Evolutionary conservation across 64 coral and sea anemone species (phyloP).

Genomic region (Montipora foliosa): DNA sequence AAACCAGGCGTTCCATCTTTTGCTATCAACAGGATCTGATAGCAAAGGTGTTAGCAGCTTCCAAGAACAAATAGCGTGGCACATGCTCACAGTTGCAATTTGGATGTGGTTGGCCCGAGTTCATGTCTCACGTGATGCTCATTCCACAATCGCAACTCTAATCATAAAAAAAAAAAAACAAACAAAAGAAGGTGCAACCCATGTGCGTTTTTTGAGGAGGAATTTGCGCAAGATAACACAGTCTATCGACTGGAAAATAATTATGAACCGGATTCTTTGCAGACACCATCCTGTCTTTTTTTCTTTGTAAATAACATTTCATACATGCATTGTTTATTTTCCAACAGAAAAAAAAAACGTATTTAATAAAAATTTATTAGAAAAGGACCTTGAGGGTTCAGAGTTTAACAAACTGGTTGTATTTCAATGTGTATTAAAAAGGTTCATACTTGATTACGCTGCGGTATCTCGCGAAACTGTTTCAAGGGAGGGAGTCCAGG

Average conservation of each 20-base stretch:
- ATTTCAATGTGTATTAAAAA: too few species aligned
- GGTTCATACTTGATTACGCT: too few species aligned
- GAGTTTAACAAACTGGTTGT: not conserved
- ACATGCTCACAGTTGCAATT: not conserved
- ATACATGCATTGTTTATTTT: not conserved
- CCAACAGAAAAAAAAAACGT: not conserved
- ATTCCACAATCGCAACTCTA: not conserved
- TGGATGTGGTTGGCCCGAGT: not conserved
- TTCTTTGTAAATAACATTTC: not conserved
- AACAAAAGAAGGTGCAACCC: not conserved
- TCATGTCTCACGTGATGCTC: not conserved
- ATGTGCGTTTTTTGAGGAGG: not conserved
- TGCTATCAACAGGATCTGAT: slow-evolving; percentile 54
- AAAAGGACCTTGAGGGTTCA: not conserved
- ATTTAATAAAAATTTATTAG: not conserved
- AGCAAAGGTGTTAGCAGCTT: slow-evolving; percentile 76
- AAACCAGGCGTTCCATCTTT: not conserved
- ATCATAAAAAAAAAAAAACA: not conserved
- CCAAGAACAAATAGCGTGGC: slow-evolving; percentile 47
- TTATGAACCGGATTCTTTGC: not conserved
- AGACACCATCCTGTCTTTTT: not conserved
- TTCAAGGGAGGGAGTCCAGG: too few species aligned
- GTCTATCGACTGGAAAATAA: not conserved
- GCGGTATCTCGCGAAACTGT: too few species aligned
- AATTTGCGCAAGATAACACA: not conserved